phyloP scores from a whole-genome alignment of 2,113 vertebrate species.

The Burhinus oedicnemus region DNA sequence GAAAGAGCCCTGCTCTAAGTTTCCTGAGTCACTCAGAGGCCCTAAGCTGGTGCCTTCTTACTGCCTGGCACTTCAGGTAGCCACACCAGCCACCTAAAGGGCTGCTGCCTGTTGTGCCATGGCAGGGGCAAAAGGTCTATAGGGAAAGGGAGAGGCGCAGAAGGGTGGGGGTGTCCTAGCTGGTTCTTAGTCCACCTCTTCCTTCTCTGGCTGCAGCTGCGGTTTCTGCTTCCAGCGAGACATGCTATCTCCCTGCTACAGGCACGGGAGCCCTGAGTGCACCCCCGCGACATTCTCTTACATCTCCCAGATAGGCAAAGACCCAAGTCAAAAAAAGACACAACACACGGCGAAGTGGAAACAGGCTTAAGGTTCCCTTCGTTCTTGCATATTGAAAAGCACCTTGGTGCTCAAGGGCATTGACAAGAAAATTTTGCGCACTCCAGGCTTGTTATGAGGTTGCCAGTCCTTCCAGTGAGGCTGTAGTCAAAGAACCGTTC shows the following conservation, averaged over 20 bases:
- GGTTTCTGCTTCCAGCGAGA: not conserved
- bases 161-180: not conserved
- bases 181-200: not conserved
- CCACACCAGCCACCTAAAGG: not conserved
- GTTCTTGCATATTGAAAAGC: not conserved
- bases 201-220: not conserved
- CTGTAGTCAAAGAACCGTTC: not conserved
- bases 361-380: not conserved
- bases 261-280: not conserved
- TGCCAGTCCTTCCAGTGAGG: not conserved
- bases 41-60: not conserved
- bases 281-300: not conserved
- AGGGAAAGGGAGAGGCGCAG: not conserved
- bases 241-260: not conserved
- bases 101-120: not conserved
- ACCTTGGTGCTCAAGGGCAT: not conserved
- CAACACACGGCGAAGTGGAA: not conserved
- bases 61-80: not conserved
- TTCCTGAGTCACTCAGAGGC: not conserved
- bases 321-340: conserved; percentile 15
- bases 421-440: not conserved
- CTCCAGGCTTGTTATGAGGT: not conserved
- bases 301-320: conserved; percentile 10
- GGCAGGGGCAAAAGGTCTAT: not conserved
- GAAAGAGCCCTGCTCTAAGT: not conserved